These are phyloP conservation scores for Brachypalpus laphriformis DNA, from an alignment of 2,888 invertebrate species.

Conservation along the genomic window DNA sequence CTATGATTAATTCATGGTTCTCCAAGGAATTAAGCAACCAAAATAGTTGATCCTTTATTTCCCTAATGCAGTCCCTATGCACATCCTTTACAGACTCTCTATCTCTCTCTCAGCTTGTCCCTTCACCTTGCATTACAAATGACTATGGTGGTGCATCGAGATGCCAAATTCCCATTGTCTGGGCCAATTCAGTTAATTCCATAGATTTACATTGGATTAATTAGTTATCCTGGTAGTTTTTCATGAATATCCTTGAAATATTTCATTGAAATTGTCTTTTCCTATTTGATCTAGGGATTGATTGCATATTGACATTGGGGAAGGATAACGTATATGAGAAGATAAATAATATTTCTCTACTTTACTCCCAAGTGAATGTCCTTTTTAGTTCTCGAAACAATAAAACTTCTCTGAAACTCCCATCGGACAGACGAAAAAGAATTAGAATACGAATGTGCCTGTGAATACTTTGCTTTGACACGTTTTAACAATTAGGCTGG, in stretches of 20 bases:
- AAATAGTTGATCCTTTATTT: slow-evolving; percentile 52
- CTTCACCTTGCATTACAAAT: slow-evolving; percentile 40
- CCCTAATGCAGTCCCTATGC: background rate
- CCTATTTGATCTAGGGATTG: background rate
- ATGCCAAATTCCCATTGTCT: slow-evolving; percentile 47
- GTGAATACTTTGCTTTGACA: slow-evolving; percentile 29
- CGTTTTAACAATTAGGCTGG: slow-evolving; percentile 43
- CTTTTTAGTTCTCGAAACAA: slow-evolving; percentile 28
- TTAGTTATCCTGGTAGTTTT: slow-evolving; percentile 50
- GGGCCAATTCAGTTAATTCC: slow-evolving; percentile 44
- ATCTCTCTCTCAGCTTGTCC: background rate
- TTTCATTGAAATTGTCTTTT: background rate
- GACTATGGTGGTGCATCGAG: slow-evolving; percentile 40
- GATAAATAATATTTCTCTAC: background rate
- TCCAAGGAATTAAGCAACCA: slow-evolving; percentile 56
- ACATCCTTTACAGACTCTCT: background rate
- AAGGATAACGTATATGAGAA: background rate
- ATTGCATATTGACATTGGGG: slow-evolving; percentile 1
- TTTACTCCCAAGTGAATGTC: slow-evolving; percentile 24
- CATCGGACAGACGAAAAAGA: background rate
- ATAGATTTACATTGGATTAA: slow-evolving; percentile 60
- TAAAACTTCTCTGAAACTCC: slow-evolving; percentile 16
- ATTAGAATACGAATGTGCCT: background rate
- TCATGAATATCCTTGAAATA: slow-evolving; percentile 10
- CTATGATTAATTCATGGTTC: slow-evolving; percentile 65